Percentiles rank a stretch among this genome's conserved stretches.
Evolutionary conservation across 2,888 invertebrate genomes (phyloP).

Genomic region (Eumerus sabulonum): DNA sequence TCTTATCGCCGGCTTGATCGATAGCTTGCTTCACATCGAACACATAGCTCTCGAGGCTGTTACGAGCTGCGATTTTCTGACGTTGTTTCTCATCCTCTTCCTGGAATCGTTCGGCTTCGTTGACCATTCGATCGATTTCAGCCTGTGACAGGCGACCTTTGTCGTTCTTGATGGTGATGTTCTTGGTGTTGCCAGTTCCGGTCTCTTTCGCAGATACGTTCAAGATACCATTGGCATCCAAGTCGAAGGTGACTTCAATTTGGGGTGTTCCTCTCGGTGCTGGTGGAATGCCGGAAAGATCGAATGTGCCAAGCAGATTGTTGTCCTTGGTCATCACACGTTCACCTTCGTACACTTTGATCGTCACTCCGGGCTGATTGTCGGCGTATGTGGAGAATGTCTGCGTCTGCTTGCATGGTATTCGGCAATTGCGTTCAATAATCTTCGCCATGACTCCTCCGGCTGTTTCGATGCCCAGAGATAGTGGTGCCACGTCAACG

Average conservation of each 20-base stretch:
- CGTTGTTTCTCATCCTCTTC: slow-evolving; percentile 85
- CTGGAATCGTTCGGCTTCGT: slow-evolving; percentile 85
- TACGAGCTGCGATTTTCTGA: slow-evolving; percentile 83
- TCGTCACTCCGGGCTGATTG: slow-evolving; percentile 86
- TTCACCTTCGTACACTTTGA: slow-evolving; percentile 87
- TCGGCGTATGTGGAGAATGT: slow-evolving; percentile 88
- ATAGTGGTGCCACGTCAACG: slow-evolving; percentile 83
- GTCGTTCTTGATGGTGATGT: slow-evolving; percentile 89
- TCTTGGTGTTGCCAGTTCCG: slow-evolving; percentile 83
- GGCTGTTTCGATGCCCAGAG: slow-evolving; percentile 86
- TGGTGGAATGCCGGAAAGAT: slow-evolving; percentile 94
- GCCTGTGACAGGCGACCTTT: slow-evolving; percentile 87
- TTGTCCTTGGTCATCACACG: slow-evolving; percentile 94
- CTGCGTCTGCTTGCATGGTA: slow-evolving; percentile 85
- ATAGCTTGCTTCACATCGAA: slow-evolving; percentile 85
- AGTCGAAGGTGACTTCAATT: slow-evolving; percentile 88
- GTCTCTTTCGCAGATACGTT: slow-evolving; percentile 88
- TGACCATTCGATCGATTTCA: slow-evolving; percentile 87
- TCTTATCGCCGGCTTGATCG: slow-evolving; percentile 82
- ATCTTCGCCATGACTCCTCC: slow-evolving; percentile 88
- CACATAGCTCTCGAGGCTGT: slow-evolving; percentile 84
- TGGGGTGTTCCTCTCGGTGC: slow-evolving; percentile 91
- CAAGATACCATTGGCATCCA: slow-evolving; percentile 95
- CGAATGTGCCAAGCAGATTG: slow-evolving; percentile 95
- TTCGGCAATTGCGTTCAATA: slow-evolving; percentile 84